Conservation (phyloP, 30 jellyfish, hydroid and myxozoan species). For the Morbakka virulenta region DNA sequence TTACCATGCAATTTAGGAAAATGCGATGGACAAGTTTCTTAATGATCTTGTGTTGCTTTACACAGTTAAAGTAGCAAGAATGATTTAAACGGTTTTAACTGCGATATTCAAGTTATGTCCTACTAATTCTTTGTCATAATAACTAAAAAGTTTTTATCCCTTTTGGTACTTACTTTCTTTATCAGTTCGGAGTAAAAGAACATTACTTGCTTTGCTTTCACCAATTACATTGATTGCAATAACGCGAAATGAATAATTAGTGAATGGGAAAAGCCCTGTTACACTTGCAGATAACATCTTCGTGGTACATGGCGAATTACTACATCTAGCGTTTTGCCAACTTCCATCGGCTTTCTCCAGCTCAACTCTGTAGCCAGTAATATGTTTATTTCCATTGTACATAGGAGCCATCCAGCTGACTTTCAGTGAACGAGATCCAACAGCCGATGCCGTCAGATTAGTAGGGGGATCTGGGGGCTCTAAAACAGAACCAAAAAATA, state of each 20-base stretch:
- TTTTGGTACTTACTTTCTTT: conserved; percentile 18
- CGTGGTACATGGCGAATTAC: no score
- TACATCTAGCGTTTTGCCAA: no score
- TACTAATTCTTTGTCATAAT: no score
- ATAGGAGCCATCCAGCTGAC: conserved; percentile 8
- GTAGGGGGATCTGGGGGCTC: conserved; percentile 14
- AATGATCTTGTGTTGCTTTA: no score
- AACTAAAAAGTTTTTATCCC: no score
- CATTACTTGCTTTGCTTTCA: neutral
- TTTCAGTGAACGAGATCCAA: neutral
- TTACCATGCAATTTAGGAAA: no score
- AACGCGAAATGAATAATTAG: neutral
- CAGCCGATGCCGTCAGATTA: neutral
- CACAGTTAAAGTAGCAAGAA: no score
- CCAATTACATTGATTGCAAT: conserved; percentile 16
- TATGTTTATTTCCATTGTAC: conserved; percentile 12
- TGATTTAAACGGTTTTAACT: no score
- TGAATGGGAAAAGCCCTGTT: conserved; percentile 18
- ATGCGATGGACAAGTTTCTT: no score
- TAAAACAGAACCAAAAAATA: neutral
- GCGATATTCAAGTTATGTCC: no score
- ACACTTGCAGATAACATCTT: neutral
- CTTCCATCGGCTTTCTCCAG: neutral
- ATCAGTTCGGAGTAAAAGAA: neutral
- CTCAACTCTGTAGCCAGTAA: neutral